phyloP scores from a whole-genome alignment of 1,140 invertebrate species.

The Polyergus mexicanus region DNA sequence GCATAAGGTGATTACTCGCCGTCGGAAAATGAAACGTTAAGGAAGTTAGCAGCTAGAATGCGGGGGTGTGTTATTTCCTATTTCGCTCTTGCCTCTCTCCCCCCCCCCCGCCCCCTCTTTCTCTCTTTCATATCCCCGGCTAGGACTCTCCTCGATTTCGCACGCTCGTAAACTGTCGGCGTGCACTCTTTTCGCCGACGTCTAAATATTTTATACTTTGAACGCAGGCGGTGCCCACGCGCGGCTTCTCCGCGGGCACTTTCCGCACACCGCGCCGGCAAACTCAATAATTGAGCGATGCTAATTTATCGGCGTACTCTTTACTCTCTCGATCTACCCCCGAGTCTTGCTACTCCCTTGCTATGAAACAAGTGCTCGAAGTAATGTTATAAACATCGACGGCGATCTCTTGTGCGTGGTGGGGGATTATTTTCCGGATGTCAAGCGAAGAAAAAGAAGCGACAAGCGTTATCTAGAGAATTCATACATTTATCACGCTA shows the following conservation, averaged over 20 bases:
- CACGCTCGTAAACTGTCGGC: conserved; percentile 64
- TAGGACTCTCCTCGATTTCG: conserved; percentile 38
- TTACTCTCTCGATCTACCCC: conserved; percentile 6
- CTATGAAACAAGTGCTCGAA: conserved; percentile 33
- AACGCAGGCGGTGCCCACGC: conserved; percentile 51
- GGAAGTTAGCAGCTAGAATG: conserved; percentile 58
- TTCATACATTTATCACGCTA: conserved; percentile 32
- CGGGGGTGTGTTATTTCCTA: conserved; percentile 27
- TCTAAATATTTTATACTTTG: conserved; percentile 62
- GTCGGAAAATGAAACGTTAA: conserved; percentile 59
- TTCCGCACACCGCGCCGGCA: conserved; percentile 23
- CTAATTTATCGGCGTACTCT: conserved; percentile 57
- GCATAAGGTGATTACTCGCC: conserved; percentile 60
- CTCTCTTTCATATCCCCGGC: conserved; percentile 21
- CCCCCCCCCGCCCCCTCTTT: neutral
- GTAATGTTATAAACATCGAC: conserved; percentile 23
- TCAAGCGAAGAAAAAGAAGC: conserved; percentile 46
- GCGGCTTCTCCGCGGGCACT: conserved; percentile 45
- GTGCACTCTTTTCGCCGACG: conserved; percentile 61
- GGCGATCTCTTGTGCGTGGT: neutral
- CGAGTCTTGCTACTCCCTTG: neutral
- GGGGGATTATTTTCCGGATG: conserved; percentile 46
- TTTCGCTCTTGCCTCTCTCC: conserved; percentile 45
- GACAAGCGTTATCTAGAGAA: conserved; percentile 32
- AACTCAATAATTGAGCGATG: conserved; percentile 44